Evolutionary conservation across 1,140 invertebrate genomes (phyloP).

Genomic region (Arctopsyche grandis): DNA sequence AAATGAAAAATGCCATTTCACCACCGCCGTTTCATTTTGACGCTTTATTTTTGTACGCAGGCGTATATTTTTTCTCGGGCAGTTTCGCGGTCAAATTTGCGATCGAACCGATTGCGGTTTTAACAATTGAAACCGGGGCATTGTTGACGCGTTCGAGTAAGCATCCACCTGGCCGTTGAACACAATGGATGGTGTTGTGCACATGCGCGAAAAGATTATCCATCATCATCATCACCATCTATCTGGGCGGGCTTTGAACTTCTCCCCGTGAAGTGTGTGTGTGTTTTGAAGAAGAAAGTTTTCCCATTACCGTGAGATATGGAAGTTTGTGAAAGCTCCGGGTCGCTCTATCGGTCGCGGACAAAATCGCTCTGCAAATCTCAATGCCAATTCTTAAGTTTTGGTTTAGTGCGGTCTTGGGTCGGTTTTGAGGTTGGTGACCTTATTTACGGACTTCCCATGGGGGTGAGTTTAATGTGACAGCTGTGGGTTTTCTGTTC

Average conservation of each 20-base stretch:
- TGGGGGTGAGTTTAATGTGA: too few species aligned
- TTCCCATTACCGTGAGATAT: conserved; percentile 28
- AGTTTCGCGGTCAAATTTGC: conserved; percentile 5
- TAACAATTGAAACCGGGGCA: neutral
- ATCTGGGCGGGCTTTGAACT: neutral
- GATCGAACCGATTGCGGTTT: neutral
- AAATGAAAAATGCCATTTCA: too few species aligned
- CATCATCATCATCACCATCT: too few species aligned
- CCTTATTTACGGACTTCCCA: too few species aligned
- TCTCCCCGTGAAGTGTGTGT: neutral
- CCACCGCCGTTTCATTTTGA: too few species aligned
- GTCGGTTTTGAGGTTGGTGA: too few species aligned
- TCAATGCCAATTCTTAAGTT: neutral
- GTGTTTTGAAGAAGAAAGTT: conserved; percentile 5
- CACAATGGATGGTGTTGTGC: too few species aligned
- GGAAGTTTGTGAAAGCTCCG: conserved; percentile 5
- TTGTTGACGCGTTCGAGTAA: neutral
- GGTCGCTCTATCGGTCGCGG: neutral
- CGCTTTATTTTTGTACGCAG: too few species aligned
- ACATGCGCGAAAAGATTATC: neutral
- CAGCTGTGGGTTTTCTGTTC: too few species aligned
- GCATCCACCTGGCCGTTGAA: too few species aligned
- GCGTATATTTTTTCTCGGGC: neutral
- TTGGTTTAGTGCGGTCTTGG: too few species aligned
- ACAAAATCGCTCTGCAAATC: neutral